These are phyloP conservation scores for Sebastolobus altivelis DNA, from an alignment of 2,797 vertebrate species.

Conservation along the genomic window DNA sequence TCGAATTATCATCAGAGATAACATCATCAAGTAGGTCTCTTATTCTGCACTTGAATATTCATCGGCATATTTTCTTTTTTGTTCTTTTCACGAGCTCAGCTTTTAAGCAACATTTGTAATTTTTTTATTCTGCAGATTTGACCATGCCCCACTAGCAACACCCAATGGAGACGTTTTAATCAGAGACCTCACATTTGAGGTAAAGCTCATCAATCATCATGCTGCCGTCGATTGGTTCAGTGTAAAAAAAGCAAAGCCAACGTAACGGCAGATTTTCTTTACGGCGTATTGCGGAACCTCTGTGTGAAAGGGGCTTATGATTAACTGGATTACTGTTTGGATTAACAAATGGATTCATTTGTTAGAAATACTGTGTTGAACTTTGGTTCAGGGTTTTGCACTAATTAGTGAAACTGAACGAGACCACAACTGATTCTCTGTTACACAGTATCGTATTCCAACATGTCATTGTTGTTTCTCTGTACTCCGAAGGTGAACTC, in stretches of 20 bases:
- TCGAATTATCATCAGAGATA: slow-evolving; percentile 90
- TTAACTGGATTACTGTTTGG: background rate
- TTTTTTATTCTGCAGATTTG: slow-evolving; percentile 87
- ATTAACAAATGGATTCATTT: background rate
- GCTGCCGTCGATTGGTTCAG: too few species aligned
- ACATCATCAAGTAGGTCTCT: slow-evolving; percentile 92
- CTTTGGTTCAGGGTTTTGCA: background rate
- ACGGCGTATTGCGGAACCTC: too few species aligned
- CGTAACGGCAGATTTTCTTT: too few species aligned
- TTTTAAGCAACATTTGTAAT: background rate
- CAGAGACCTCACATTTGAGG: slow-evolving; percentile 94
- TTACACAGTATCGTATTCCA: background rate
- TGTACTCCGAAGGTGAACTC: slow-evolving; percentile 88
- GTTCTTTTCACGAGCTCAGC: background rate
- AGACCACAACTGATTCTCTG: background rate
- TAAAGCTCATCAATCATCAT: slow-evolving; percentile 66
- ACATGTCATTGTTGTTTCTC: background rate
- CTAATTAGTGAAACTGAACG: too few species aligned
- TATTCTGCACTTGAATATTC: background rate
- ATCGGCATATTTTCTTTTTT: background rate
- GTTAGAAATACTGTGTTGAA: background rate
- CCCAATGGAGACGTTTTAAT: slow-evolving; percentile 98
- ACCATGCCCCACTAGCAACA: slow-evolving; percentile 93
- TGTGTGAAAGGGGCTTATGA: background rate
- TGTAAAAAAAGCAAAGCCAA: too few species aligned